Evolutionary conservation across 23 tunicate species (phyloP), one percentile per base, ranked within the genome.

Genomic region (Aplidium turbinatum): DNA sequence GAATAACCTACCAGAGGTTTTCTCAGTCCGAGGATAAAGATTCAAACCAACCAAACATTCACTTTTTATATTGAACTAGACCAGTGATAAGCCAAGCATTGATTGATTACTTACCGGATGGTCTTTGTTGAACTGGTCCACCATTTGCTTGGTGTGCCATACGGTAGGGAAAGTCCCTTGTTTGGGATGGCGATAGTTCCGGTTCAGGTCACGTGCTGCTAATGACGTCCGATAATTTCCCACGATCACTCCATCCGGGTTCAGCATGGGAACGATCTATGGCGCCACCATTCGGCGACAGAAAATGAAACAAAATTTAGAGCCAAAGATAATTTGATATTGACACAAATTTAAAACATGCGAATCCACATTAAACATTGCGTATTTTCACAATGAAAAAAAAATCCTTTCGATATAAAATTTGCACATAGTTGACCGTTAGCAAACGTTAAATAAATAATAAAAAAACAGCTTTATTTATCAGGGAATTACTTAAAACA

Each of bases 91-190:
- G n/a, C n/a, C n/a, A n/a, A n/a, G n/a, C n/a, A n/a, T n/a, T n/a
- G n/a, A n/a, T 18, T 1, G 24, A 5, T 1, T 13, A 55, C 46
- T 52, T 82, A 83, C 97, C 77, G 82, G 92, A 63, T 83, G 90
- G 51, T 83, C 86, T 65, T 90, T 83, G 70, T 81, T 83, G 57
- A 90, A 90, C 57, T 73, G 76, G 38, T 83, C 90, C 26, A 90
- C 85, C 97, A 90, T 90, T 57, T 90, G 90, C 47, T 90, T 90
- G 0, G 97, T 90, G 74, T 90, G 81, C 97, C 97, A 90, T 3
- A 90, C 56, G 1, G 97, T 90, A n/a, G 97, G 97, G 52, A 90
- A 90, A 1, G 78, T 65, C 26, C 24, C 60, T 48, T 83, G 90
- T 16, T 68, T 55, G 21, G 97, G 97, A 47, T 90, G 97, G 7